phyloP scores from a whole-genome alignment of 2,888 invertebrate genomes.

The Parnassius smintheus region DNA sequence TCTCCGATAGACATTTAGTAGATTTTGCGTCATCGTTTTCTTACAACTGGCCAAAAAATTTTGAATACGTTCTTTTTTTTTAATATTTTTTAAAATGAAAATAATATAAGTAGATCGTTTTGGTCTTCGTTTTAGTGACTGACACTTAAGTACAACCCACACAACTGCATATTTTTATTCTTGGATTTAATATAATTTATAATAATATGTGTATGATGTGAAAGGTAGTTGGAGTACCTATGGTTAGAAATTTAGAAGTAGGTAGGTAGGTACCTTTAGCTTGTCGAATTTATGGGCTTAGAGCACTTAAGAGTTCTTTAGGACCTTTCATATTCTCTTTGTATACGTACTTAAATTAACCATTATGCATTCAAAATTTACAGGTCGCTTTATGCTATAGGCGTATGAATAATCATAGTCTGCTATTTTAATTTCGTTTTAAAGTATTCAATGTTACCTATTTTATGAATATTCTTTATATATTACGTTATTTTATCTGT shows the following conservation, averaged over 20 bases:
- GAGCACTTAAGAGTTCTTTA: too few relatives aligned
- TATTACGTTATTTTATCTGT: slow-evolving; percentile 11
- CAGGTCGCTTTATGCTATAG: too few relatives aligned
- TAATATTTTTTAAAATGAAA: background rate
- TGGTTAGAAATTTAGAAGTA: too few relatives aligned
- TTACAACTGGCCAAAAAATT: slow-evolving; percentile 5
- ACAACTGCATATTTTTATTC: slow-evolving; percentile 15
- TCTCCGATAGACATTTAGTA: slow-evolving; percentile 68
- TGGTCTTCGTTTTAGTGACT: slow-evolving; percentile 9
- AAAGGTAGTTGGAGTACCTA: background rate
- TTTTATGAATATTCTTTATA: slow-evolving; percentile 9
- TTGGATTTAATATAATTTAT: background rate
- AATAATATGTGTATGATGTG: slow-evolving; percentile 1
- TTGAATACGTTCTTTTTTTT: background rate
- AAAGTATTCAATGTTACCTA: background rate
- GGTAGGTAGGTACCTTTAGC: too few relatives aligned
- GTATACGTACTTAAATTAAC: background rate
- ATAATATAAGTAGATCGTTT: slow-evolving; percentile 12
- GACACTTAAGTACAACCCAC: slow-evolving; percentile 1
- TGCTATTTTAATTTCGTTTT: background rate
- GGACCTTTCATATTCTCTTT: too few relatives aligned
- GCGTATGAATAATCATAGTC: background rate
- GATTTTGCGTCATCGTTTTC: slow-evolving; percentile 60
- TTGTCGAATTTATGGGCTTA: background rate
- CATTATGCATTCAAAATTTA: too few relatives aligned